Base-by-base conservation (phyloP, 64 coral and sea anemone genomes). In the Montipora sp. region DNA sequence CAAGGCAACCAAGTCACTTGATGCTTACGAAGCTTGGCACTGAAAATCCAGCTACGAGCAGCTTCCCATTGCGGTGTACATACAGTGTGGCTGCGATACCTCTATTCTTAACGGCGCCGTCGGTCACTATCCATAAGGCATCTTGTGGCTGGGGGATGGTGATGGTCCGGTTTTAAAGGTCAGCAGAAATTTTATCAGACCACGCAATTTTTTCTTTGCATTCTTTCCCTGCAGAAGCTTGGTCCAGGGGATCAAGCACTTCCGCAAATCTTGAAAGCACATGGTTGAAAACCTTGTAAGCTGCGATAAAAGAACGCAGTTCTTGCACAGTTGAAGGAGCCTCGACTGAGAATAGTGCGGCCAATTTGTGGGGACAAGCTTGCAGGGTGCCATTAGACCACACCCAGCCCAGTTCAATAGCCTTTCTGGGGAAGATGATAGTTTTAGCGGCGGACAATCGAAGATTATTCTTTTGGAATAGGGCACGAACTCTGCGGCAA, bases 31-130 rank as follows among this genome's bases (percentile, higher is more conserved):
- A 36, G 36, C 36, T 36, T 36, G 36, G 36, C n/a, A 79, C 83
- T 49, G 83, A 92, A 68, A 92, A 92, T 15, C 90, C 90, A 72
- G 91, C 83, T 27, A 87, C 45, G 51, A 3, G 58, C 44, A 91
- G 78, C 47, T 81, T 83, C 36, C 36, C 36, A 36, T 36, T 36
- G 36, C 36, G 36, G 36, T 36, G 36, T 36, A 36, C 36, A 36
- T 36, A 36, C 36, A 36, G 36, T 36, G 36, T 36, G 36, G 36
- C 36, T 36, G 36, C 36, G 36, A 2, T 91, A 16, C 89, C 89
- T 48, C 15, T 57, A 45, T 91, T 63, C 19, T 48, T 77, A 14
- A 90, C 79, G 69, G 90, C 22, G 89, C 53, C 36, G 36, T 36
- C 36, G 36, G 36, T 36, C 36, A 36, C 36, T 36, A 36, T 36